Evolutionary conservation across 1,140 invertebrate genomes (phyloP).

Genomic region (Procambarus clarkii): DNA sequence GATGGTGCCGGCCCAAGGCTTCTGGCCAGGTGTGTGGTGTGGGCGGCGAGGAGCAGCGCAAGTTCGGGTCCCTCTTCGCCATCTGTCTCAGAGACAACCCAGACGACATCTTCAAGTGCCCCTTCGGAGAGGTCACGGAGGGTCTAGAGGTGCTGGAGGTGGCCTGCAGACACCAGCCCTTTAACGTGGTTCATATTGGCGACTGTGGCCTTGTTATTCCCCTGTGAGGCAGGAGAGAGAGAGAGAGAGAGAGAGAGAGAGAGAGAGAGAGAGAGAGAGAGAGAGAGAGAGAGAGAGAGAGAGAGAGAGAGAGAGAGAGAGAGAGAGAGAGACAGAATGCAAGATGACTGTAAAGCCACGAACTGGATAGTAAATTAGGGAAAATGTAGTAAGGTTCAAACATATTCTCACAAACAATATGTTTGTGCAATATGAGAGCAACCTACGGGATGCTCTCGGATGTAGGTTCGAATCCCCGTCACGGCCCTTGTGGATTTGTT

Average conservation of each 20-base stretch:
- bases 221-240: background rate
- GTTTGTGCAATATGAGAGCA: too few species aligned
- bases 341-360: too few species aligned
- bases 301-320: conserved; percentile 22
- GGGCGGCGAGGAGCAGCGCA: conserved; percentile 41
- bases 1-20: conserved; percentile 40
- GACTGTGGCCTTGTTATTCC: conserved; percentile 53
- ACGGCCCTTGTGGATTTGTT: too few species aligned
- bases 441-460: too few species aligned
- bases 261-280: too few species aligned
- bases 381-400: too few species aligned
- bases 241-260: background rate
- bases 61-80: conserved; percentile 56
- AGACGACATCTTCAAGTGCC: conserved; percentile 28
- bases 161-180: conserved; percentile 40
- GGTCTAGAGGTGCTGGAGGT: conserved; percentile 47
- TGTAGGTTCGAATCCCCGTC: too few species aligned
- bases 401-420: too few species aligned
- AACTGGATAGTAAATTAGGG: too few species aligned
- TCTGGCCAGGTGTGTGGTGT: conserved; percentile 43
- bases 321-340: background rate
- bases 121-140: conserved; percentile 52
- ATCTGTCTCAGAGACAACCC: conserved; percentile 59
- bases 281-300: background rate
- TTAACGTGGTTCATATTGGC: conserved; percentile 32